Evolutionary conservation across 1,140 invertebrate genomes (phyloP).

Genomic region (Daktulosphaira vitifoliae): DNA sequence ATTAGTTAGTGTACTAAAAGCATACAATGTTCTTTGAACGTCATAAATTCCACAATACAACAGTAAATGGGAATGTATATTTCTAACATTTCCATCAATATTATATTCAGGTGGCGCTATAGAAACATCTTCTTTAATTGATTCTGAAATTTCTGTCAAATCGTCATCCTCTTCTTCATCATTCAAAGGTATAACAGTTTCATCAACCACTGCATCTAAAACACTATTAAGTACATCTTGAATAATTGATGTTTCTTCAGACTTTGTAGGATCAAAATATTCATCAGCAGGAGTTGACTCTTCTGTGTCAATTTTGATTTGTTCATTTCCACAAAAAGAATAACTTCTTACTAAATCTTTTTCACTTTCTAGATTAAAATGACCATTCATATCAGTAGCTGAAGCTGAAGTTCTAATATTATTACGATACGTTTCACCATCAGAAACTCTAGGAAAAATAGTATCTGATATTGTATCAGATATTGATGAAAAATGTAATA

Average conservation of each 20-base stretch:
- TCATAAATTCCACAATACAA: conserved; percentile 76
- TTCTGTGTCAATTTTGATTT: conserved; percentile 41
- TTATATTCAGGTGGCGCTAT: conserved; percentile 22
- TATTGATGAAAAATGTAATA: conserved; percentile 36
- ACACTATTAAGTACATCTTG: conserved; percentile 28
- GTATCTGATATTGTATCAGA: conserved; percentile 36
- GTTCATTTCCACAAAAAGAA: conserved; percentile 37
- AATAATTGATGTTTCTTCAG: conserved; percentile 17
- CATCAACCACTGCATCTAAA: conserved; percentile 28
- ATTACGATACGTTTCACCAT: conserved; percentile 37
- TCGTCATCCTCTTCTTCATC: conserved; percentile 30
- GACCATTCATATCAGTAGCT: conserved; percentile 32
- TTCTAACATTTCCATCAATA: conserved; percentile 24
- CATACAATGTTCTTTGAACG: conserved; percentile 64
- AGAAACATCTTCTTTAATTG: conserved; percentile 27
- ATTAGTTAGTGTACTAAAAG: conserved; percentile 64
- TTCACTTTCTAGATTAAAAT: conserved; percentile 20
- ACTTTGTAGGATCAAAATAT: conserved; percentile 45
- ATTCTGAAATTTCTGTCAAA: conserved; percentile 24
- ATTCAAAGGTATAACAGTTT: conserved; percentile 20
- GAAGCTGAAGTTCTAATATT: conserved; percentile 31
- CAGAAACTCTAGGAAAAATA: conserved; percentile 39
- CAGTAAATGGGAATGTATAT: conserved; percentile 65
- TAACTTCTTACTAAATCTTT: conserved; percentile 39
- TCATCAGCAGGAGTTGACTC: conserved; percentile 53